Evolutionary conservation across 2,113 vertebrate genomes (phyloP), one percentile per base, ranked within the genome.

Genomic region (Erinaceus europaeus): DNA sequence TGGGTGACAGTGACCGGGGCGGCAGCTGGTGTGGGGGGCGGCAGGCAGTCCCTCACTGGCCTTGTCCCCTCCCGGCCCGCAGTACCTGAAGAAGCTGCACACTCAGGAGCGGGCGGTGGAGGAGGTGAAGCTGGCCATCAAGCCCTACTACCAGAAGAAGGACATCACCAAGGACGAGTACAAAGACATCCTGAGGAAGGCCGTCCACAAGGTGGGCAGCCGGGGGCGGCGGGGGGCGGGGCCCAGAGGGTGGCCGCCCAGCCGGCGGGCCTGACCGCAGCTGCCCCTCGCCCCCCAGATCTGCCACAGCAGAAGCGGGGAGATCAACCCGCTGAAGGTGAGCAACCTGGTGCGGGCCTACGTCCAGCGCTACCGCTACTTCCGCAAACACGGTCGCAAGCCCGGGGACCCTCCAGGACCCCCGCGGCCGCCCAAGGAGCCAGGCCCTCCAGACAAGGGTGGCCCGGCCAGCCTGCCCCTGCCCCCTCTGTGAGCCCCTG

Each of bases 121-220:
- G 95, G 98, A 99, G 96, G 98, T 99, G 77, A 99, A 99, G 88
- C 95, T 99, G 34, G 98, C 98, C 89, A 99, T 99, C 93, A 99
- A 99, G 90, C 98, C 98, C 0, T 99, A 98, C 95, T 99, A 99
- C 78, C 98, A 99, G 95, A 98, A 98, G 85, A 99, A 99, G 93
- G 98, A 99, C 95, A 99, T 99, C 95, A 99, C 98, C 92, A 99
- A 99, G 97, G 98, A 99, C 0, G 98, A 99, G 34, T 99, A 99
- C 95, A 99, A 99, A 90, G 98, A 99, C 96, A 99, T 99, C 90
- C 97, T 99, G 89, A 97, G 98, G 91, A 99, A 99, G 94, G 98
- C 98, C 6, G 98, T 99, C 83, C 98, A 99, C 93, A 99, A 99
- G 98, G 98, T 99, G 88, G 57, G 87, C 34, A n/a, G n/a, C 62